These are phyloP conservation scores for Agrochola lychnidis DNA, from an alignment of 2,888 invertebrate species.

Conservation along the genomic window DNA sequence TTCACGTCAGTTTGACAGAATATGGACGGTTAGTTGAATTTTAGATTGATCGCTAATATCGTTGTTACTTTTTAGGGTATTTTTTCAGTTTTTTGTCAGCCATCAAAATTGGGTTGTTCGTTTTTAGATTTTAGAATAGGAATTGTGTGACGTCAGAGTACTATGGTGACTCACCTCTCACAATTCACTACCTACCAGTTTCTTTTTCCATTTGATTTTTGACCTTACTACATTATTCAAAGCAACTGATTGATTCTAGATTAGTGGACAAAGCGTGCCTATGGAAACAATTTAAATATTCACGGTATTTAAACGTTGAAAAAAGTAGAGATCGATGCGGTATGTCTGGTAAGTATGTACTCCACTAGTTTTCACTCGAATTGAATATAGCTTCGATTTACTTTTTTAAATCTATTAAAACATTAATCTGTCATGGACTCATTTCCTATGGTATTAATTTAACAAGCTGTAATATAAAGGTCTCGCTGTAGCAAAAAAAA, in stretches of 20 bases:
- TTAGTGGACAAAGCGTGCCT: conserved; percentile 20
- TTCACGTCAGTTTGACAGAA: conserved; percentile 81
- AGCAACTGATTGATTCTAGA: conserved; percentile 36
- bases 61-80: conserved; percentile 65
- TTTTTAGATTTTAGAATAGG: conserved; percentile 14
- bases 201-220: neutral
- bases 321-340: neutral
- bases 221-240: conserved; percentile 14
- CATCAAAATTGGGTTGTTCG: conserved; percentile 28
- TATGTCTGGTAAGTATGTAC: neutral
- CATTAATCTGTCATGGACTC: neutral
- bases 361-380: too few relatives aligned
- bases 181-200: neutral
- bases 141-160: neutral
- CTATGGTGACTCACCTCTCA: conserved; percentile 8
- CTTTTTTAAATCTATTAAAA: neutral
- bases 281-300: conserved; percentile 27
- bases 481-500: neutral
- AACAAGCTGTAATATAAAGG: neutral
- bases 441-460: neutral
- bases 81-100: conserved; percentile 38
- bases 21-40: conserved; percentile 82
- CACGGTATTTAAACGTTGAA: neutral
- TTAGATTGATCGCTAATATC: conserved; percentile 78
- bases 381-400: neutral